Evolutionary conservation across 2,888 invertebrate species (phyloP).

Genomic region (Eristalis intricaria): DNA sequence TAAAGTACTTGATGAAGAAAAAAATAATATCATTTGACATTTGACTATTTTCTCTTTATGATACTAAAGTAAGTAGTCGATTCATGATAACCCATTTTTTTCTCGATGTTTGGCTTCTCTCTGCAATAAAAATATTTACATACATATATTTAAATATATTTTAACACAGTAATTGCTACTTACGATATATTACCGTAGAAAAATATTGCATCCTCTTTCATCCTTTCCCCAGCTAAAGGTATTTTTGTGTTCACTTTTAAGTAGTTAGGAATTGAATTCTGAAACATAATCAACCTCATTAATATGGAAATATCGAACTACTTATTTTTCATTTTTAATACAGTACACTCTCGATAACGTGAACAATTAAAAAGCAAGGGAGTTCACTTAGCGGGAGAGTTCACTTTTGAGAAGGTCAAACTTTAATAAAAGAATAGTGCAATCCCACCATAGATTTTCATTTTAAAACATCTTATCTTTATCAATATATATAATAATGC

Average conservation of each 20-base stretch:
- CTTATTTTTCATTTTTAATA: background rate
- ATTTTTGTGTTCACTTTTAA: constrained; percentile 52
- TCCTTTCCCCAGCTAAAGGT: constrained; percentile 71
- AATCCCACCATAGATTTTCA: too few relatives aligned
- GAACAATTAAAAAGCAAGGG: too few relatives aligned
- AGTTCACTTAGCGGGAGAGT: too few relatives aligned
- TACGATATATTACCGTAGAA: constrained; percentile 76
- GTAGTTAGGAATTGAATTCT: constrained; percentile 22
- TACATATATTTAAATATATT: background rate
- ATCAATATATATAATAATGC: too few relatives aligned
- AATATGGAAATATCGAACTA: background rate
- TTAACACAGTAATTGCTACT: constrained; percentile 6
- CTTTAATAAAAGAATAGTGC: too few relatives aligned
- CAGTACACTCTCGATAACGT: too few relatives aligned
- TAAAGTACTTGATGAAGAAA: too few relatives aligned
- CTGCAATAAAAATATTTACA: constrained; percentile 4
- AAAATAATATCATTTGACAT: too few relatives aligned
- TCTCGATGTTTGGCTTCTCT: constrained; percentile 16
- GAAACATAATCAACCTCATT: background rate
- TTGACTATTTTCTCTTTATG: too few relatives aligned
- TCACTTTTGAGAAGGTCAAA: too few relatives aligned
- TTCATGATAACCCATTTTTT: constrained; percentile 28
- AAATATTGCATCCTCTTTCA: constrained; percentile 64
- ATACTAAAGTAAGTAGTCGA: constrained; percentile 15
- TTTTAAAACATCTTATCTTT: too few relatives aligned